A percentile compares a stretch with the other conserved stretches of the same genome.
Evolutionary conservation across 2,888 invertebrate species (phyloP).

Genomic region (Meloe dianella): DNA sequence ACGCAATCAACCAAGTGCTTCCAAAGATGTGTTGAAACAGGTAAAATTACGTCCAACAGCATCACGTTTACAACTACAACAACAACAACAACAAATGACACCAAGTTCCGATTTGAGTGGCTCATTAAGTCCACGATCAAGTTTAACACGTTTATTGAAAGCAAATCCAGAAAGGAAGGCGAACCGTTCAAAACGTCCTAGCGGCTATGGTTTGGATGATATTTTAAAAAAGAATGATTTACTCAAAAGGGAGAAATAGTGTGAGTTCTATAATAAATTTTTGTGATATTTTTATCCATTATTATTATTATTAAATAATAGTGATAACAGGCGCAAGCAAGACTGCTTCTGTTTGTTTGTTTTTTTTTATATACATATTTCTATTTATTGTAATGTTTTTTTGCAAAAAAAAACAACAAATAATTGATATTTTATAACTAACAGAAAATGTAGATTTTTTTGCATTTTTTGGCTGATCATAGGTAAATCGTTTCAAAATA

Average conservation of each 20-base stretch:
- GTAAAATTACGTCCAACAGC: constrained; percentile 51
- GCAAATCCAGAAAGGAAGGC: constrained; percentile 45
- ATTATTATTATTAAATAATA: neutral
- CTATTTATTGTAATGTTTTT: neutral
- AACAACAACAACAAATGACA: constrained; percentile 31
- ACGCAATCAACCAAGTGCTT: constrained; percentile 45
- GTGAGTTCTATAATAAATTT: neutral
- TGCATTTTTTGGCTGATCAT: neutral
- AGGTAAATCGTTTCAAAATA: neutral
- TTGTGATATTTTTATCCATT: constrained; percentile 12
- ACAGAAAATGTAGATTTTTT: neutral
- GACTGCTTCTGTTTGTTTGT: neutral
- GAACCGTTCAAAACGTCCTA: constrained; percentile 49
- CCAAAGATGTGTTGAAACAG: constrained; percentile 50
- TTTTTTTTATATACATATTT: neutral
- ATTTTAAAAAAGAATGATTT: constrained; percentile 44
- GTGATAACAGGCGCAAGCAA: neutral
- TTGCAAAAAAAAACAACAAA: neutral
- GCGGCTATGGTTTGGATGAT: constrained; percentile 53
- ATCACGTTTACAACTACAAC: constrained; percentile 36
- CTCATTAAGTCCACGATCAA: constrained; percentile 50
- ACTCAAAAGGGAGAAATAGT: constrained; percentile 30
- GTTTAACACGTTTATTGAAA: constrained; percentile 48
- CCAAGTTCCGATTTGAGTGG: constrained; percentile 33
- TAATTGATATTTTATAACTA: neutral